Conservation (phyloP, 2,888 invertebrate genomes). For the Lasioglossum lativentre region DNA sequence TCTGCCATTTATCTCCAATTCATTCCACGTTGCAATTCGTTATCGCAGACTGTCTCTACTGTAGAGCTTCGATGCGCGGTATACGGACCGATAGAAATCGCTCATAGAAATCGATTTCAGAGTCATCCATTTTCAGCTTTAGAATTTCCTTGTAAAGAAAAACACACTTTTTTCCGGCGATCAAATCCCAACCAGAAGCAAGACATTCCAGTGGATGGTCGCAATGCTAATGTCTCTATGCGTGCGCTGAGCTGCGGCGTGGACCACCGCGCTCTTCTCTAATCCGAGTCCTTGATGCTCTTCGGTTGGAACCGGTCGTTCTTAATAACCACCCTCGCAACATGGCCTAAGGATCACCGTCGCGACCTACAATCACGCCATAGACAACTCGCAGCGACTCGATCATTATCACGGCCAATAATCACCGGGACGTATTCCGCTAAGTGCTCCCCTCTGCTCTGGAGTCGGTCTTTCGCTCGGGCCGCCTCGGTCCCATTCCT, state of each 20-base stretch:
- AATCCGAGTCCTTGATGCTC: constrained; percentile 49
- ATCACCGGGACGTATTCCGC: constrained; percentile 82
- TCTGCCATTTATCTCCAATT: not conserved
- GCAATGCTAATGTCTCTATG: not conserved
- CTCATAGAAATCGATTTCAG: not conserved
- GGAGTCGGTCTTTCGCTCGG: constrained; percentile 18
- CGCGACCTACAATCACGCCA: constrained; percentile 82
- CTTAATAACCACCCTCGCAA: constrained; percentile 83
- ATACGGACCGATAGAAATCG: not conserved
- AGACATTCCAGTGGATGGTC: not conserved
- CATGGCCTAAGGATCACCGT: constrained; percentile 80
- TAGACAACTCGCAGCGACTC: constrained; percentile 82
- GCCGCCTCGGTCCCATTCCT: constrained; percentile 37
- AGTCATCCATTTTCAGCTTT: too few relatives aligned
- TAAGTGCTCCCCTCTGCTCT: constrained; percentile 79
- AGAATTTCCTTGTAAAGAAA: too few relatives aligned
- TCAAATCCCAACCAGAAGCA: not conserved
- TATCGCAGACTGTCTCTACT: not conserved
- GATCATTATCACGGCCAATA: constrained; percentile 84
- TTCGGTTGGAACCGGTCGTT: constrained; percentile 80
- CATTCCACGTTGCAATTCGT: not conserved
- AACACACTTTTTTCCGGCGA: not conserved
- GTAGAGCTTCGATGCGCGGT: not conserved
- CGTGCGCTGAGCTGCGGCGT: not conserved
- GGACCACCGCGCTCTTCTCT: constrained; percentile 28